Evolutionary conservation across 2,113 vertebrate genomes (phyloP), one percentile per base, ranked within the genome.

Genomic region (Leucoraja erinaceus): DNA sequence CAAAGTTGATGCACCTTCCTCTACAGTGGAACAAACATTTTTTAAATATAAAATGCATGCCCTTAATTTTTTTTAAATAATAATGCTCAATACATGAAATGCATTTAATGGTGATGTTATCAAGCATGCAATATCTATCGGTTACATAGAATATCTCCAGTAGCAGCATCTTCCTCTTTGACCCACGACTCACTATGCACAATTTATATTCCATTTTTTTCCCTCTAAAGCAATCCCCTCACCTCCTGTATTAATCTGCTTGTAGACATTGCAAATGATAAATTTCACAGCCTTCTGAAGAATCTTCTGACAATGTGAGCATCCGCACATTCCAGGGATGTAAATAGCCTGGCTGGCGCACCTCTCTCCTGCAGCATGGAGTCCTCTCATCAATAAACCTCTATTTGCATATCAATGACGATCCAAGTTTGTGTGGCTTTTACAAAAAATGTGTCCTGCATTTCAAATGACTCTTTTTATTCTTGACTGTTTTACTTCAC

Each of bases 161-260:
- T n/a, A 90, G 22, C 63, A 90, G 5, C 18, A 54, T 47, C 28
- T 70, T 90, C 20, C 88, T 91, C 25, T 54, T 72, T 22, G 33
- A 91, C 28, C 22, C 33, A 91, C 38, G 83, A 61, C 8, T 88
- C 59, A 16, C n/a, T 63, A 22, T 31, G 10, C 9, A 91, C 68
- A 72, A 47, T 28, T 72, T 54, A 38, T 70, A n/a, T 91, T 70
- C 54, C 38, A 47, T 47, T 47, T 47, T 54, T 70, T 7, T 68
- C 59, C 11, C 18, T 18, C 63, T 86, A 38, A 72, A 91, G 38
- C 6, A 83, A 68, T 81, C 68, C 75, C 91, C 93, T 93, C 93
- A 94, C 93, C 93, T 93, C 93, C 72, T 90, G 77, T 7, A 93
- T 92, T 63, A 74, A 81, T 78, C 77, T 93, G 93, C 93, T 94